These are phyloP conservation scores for Diplolepis rosae DNA, from an alignment of 2,888 invertebrate genomes.

Conservation along the genomic window DNA sequence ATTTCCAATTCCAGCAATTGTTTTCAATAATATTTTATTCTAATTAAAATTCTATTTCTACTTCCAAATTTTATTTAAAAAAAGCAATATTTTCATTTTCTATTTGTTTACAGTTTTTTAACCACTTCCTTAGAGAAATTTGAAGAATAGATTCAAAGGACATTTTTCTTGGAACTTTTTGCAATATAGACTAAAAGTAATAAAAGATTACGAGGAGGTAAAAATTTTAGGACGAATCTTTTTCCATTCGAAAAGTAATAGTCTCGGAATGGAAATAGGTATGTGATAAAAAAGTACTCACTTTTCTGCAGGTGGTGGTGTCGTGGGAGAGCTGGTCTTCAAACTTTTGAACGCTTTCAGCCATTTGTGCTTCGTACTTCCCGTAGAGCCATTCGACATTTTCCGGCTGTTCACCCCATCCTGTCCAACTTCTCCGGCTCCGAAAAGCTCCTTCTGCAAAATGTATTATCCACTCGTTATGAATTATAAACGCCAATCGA, in stretches of 20 bases:
- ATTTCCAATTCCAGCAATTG: too few species aligned
- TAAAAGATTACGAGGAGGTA: background rate
- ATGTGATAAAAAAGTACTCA: slow-evolving; percentile 73
- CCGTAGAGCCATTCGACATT: slow-evolving; percentile 88
- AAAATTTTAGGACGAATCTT: background rate
- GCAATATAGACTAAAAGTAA: background rate
- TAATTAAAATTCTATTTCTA: too few species aligned
- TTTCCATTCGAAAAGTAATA: slow-evolving; percentile 18
- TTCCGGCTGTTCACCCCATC: slow-evolving; percentile 85
- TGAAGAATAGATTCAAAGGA: background rate
- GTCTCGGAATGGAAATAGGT: too few species aligned
- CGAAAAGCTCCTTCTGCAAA: slow-evolving; percentile 88
- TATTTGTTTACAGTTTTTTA: background rate
- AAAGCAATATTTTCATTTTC: too few species aligned
- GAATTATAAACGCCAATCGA: background rate
- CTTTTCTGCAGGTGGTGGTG: slow-evolving; percentile 76
- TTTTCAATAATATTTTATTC: too few species aligned
- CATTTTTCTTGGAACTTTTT: background rate
- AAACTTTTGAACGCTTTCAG: slow-evolving; percentile 96
- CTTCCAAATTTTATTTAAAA: too few species aligned
- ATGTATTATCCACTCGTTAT: slow-evolving; percentile 29
- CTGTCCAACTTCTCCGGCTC: slow-evolving; percentile 69
- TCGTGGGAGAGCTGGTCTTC: slow-evolving; percentile 81
- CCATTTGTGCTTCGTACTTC: slow-evolving; percentile 98
- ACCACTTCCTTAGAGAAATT: background rate